phyloP scores from a whole-genome alignment of 2,113 vertebrate species.

The Sitta europaea region DNA sequence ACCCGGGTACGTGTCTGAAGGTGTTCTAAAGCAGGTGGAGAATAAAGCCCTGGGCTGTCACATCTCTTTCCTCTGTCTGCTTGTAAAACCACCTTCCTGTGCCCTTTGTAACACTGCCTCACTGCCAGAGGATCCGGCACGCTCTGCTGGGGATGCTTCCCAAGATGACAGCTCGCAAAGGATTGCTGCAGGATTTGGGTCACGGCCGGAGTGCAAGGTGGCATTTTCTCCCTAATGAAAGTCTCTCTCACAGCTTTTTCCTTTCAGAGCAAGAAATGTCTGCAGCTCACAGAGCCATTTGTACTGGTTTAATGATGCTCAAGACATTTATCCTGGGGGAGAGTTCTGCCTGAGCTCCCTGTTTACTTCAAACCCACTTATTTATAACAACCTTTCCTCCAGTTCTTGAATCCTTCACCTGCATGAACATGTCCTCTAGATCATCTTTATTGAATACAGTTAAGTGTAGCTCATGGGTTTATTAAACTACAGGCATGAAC shows the following conservation, averaged over 20 bases:
- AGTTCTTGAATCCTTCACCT: conserved; percentile 52
- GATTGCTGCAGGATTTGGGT: conserved; percentile 18
- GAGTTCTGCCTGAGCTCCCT: conserved; percentile 23
- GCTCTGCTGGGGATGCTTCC: background rate
- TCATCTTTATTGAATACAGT: conserved; percentile 60
- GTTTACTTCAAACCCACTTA: conserved; percentile 29
- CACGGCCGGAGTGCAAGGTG: background rate
- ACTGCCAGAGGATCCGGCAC: background rate
- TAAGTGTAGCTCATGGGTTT: conserved; percentile 49
- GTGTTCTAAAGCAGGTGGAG: background rate
- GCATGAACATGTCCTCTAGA: conserved; percentile 15
- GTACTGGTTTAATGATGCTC: conserved; percentile 28
- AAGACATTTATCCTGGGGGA: background rate
- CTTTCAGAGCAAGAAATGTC: conserved; percentile 1
- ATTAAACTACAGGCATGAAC: conserved; percentile 48
- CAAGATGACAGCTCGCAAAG: background rate
- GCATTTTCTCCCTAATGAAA: conserved; percentile 17
- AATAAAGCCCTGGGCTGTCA: background rate
- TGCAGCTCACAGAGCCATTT: background rate
- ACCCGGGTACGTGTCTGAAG: background rate
- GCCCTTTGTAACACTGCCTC: background rate
- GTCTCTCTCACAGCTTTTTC: background rate
- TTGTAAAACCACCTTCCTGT: background rate
- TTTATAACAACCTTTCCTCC: conserved; percentile 40
- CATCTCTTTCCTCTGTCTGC: background rate